phyloP scores from a whole-genome alignment of 2,888 invertebrate species.

The Drosophila vallismaia region DNA sequence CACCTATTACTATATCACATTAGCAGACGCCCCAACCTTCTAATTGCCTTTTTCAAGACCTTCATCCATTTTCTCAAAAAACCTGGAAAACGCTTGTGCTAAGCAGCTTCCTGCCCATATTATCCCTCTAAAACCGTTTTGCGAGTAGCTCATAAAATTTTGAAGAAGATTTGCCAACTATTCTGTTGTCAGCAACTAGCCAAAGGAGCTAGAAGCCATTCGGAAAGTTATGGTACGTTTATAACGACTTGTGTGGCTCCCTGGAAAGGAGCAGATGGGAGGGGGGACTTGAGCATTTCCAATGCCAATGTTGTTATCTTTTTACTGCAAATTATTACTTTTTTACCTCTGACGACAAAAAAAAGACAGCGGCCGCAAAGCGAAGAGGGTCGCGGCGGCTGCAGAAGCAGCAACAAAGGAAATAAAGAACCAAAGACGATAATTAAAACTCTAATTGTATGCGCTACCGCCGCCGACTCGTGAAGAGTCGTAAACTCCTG shows the following conservation, averaged over 20 bases:
- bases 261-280: conserved; percentile 14
- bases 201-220: conserved; percentile 4
- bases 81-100: conserved; percentile 9
- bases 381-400: neutral
- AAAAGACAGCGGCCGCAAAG: conserved; percentile 24
- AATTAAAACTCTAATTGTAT: conserved; percentile 77
- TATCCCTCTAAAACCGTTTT: conserved; percentile 12
- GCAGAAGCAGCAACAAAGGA: conserved; percentile 29
- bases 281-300: conserved; percentile 34
- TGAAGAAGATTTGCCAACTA: conserved; percentile 73
- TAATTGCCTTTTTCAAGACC: too few species aligned
- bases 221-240: conserved; percentile 56
- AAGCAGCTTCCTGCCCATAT: conserved; percentile 63
- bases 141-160: conserved; percentile 68
- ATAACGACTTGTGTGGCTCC: conserved; percentile 69
- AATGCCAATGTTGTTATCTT: conserved; percentile 75
- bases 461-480: conserved; percentile 60
- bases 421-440: conserved; percentile 55
- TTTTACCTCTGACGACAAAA: conserved; percentile 70
- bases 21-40: too few species aligned
- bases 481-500: conserved; percentile 61
- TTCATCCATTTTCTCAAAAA: too few species aligned
- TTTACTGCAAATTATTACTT: conserved; percentile 78
- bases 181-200: conserved; percentile 34
- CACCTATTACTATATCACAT: too few species aligned